Conservation (phyloP, 2,113 vertebrate species). For the Dicaeum eximium region DNA sequence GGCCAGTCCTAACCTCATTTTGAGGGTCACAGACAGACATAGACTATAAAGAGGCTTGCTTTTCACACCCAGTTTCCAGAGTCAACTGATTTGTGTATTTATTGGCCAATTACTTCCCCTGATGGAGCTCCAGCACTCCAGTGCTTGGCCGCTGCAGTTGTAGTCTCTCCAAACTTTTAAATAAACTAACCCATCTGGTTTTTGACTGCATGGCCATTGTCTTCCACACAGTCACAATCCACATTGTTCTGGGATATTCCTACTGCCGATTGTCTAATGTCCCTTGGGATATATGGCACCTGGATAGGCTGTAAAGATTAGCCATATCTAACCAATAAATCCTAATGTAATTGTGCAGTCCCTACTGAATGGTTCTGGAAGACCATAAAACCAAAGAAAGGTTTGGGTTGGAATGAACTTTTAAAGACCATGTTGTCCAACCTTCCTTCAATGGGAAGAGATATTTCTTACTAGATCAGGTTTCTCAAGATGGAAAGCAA, state of each 20-base stretch:
- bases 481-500: background rate
- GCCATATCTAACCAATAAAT: background rate
- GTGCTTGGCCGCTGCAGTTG: background rate
- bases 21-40: background rate
- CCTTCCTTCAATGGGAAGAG: background rate
- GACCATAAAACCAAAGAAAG: background rate
- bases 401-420: background rate
- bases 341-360: background rate
- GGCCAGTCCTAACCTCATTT: background rate
- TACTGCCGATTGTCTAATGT: background rate
- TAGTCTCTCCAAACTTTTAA: background rate
- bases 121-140: background rate
- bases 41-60: background rate
- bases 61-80: background rate
- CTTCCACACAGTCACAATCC: background rate
- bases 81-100: background rate
- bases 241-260: background rate
- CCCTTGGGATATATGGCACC: background rate
- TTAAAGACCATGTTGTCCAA: background rate
- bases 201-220: background rate
- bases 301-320: background rate
- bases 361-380: background rate
- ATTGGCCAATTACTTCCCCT: background rate
- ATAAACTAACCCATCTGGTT: background rate
- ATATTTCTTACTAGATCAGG: background rate